Evolutionary conservation across 1,140 invertebrate species (phyloP), one percentile per base, ranked within the genome.

Genomic region (Sarcophaga peregrina): DNA sequence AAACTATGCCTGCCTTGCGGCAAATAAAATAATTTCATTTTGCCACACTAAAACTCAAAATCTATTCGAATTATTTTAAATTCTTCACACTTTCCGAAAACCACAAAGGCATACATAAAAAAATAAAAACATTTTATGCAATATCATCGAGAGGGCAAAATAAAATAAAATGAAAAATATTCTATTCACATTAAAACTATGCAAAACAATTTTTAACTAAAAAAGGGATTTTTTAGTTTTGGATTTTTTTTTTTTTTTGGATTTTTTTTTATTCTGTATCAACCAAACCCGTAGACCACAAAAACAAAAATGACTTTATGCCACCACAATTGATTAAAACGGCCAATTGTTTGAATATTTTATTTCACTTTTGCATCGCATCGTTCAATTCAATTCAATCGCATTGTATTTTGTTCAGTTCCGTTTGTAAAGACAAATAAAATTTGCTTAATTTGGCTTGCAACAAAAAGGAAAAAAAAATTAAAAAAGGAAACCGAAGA

Each of bases 251-350:
- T 13, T 11, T 58, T 58, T 58, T 58, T 11, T 37, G 1, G 25
- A 4, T 37, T 37, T 37, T 2, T 37, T 37, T 37, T 37, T 37
- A 4, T 4, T 4, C 25, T 37, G 25, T 4, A 37, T 37, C 25
- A 37, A n/a, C n/a, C n/a, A 37, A 37, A 4, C 25, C 25, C 54
- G 13, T 58, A 0, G 5, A 58, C 54, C 54, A 58, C 54, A 58
- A 58, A 13, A 68, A 68, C 62, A 68, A 68, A 68, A 20, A 68
- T 20, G 5, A 58, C 54, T 58, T 8, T 68, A 8, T 20, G 17
- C 62, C n/a, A 20, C 62, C n/a, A 20, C 62, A 68, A 68, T 68
- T 68, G 62, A 68, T 68, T 68, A 68, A 17, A 68, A 68, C 17
- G 17, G 20, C n/a, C 20, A 68, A 68, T 68, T 68, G n/a, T n/a